Evolutionary conservation across 2,797 vertebrate species (phyloP).

Genomic region (Poecilia gillii): DNA sequence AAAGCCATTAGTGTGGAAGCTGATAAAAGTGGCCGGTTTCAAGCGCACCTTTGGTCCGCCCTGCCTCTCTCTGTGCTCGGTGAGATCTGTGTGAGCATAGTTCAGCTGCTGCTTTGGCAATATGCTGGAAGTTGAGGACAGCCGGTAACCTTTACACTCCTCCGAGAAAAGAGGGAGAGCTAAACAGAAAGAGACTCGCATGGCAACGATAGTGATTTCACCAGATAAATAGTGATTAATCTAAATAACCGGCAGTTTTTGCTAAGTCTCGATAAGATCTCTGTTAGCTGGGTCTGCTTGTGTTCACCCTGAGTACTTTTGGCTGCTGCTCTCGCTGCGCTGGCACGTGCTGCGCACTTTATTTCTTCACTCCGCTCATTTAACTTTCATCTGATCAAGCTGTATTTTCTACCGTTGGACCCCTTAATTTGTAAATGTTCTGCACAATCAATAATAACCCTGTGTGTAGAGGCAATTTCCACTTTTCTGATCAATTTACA

Average conservation of each 20-base stretch:
- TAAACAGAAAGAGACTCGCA: constrained; percentile 6
- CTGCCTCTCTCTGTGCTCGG: constrained; percentile 5
- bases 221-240: background rate
- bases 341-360: constrained; percentile 20
- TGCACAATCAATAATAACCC: background rate
- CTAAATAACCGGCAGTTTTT: background rate
- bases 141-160: constrained; percentile 67
- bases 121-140: constrained; percentile 63
- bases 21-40: constrained; percentile 38
- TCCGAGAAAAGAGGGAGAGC: constrained; percentile 11
- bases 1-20: constrained; percentile 38
- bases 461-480: constrained; percentile 5
- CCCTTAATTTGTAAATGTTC: constrained; percentile 1
- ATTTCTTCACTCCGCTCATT: constrained; percentile 26
- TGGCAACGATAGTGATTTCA: background rate
- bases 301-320: background rate
- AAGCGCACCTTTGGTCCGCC: constrained; percentile 49
- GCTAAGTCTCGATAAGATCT: background rate
- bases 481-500: background rate
- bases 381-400: constrained; percentile 26
- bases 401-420: constrained; percentile 16
- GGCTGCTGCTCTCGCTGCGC: background rate
- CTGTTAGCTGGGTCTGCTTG: background rate
- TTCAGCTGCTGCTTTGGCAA: constrained; percentile 65
- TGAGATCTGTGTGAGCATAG: constrained; percentile 34